A percentile compares a stretch with the other conserved stretches of the same genome.
phyloP scores from a whole-genome alignment of 2,888 invertebrate genomes.

The Trimorus sp. region DNA sequence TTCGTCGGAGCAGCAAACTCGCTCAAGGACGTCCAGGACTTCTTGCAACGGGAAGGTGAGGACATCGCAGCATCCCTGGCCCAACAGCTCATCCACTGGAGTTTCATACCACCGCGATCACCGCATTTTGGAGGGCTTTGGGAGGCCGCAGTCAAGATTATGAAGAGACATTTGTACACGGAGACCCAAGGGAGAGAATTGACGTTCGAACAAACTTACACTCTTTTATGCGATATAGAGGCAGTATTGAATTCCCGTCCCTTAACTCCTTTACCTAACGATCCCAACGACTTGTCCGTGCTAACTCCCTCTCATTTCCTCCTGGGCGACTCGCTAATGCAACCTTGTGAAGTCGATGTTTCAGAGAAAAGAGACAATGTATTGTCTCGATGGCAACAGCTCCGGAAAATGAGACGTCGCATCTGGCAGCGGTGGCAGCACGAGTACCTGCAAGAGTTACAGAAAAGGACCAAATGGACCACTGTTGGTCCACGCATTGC shows the following conservation, averaged over 20 bases:
- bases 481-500: not conserved
- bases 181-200: not conserved
- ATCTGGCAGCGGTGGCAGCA: slow-evolving; percentile 6
- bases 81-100: not conserved
- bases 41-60: not conserved
- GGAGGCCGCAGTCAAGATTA: not conserved
- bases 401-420: no score
- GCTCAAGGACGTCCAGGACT: not conserved
- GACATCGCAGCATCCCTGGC: not conserved
- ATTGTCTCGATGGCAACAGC: slow-evolving; percentile 24
- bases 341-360: not conserved
- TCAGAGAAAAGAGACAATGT: not conserved
- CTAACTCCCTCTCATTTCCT: slow-evolving; percentile 10
- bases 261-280: not conserved
- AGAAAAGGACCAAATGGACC: slow-evolving; percentile 11
- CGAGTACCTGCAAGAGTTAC: slow-evolving; percentile 27
- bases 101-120: not conserved
- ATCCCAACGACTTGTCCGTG: not conserved
- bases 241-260: not conserved
- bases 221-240: not conserved
- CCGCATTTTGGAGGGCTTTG: not conserved
- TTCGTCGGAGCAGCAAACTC: slow-evolving; percentile 3
- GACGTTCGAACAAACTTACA: not conserved
- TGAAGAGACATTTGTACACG: slow-evolving; percentile 2
- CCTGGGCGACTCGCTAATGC: slow-evolving; percentile 11